A percentile compares a stretch with the other conserved stretches of the same genome.
These are phyloP conservation scores for Eremophila alpestris DNA, from an alignment of 2,797 vertebrate genomes.

Conservation along the genomic window DNA sequence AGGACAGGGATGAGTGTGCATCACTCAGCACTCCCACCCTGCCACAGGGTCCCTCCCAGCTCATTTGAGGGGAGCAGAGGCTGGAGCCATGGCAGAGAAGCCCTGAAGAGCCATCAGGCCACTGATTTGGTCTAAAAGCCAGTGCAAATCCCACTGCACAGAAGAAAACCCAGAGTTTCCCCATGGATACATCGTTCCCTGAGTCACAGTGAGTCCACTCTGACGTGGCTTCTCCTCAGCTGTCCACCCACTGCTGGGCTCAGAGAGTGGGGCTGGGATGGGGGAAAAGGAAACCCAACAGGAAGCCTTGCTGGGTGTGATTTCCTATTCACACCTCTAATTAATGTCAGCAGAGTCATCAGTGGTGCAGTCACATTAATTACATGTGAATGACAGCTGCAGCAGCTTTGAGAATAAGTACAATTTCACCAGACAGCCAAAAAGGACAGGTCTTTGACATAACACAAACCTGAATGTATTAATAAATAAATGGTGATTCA, in stretches of 20 bases:
- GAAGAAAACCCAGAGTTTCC: background rate
- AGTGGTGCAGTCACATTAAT: background rate
- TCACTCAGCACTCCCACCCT: background rate
- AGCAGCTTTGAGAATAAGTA: background rate
- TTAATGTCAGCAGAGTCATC: background rate
- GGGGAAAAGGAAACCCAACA: background rate
- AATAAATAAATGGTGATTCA: background rate
- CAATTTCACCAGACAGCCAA: background rate
- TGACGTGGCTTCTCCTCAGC: background rate
- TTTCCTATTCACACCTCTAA: constrained; percentile 38
- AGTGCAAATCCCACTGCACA: background rate
- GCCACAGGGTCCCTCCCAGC: accelerated
- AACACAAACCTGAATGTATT: background rate
- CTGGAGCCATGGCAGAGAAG: background rate
- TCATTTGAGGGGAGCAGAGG: background rate
- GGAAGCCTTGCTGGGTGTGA: background rate
- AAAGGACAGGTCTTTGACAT: background rate
- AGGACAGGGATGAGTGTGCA: background rate
- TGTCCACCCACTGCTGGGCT: background rate
- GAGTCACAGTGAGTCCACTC: background rate
- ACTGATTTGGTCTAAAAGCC: background rate
- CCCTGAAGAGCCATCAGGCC: background rate
- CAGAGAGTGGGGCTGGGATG: background rate
- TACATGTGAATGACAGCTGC: background rate
- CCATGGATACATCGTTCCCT: accelerated